Conservation (phyloP, 2,113 vertebrate genomes). For the Tupaia tana region DNA sequence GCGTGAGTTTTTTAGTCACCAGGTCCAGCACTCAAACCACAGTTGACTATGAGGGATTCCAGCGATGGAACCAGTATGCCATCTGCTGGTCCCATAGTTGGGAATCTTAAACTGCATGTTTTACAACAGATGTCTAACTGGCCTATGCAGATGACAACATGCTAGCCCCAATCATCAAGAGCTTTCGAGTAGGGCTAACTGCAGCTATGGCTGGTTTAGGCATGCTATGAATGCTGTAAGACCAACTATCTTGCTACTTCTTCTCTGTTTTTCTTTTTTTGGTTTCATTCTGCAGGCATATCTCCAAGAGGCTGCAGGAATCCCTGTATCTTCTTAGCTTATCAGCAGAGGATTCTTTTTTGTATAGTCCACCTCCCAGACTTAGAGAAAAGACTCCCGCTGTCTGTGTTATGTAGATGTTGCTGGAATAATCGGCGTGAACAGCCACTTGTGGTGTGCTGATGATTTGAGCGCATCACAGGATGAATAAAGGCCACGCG, state of each 20-base stretch:
- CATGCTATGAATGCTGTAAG: background rate
- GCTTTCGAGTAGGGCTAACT: too few species aligned
- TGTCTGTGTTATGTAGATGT: background rate
- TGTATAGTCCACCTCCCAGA: background rate
- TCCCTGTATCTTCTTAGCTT: too few species aligned
- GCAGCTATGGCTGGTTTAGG: background rate
- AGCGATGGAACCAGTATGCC: too few species aligned
- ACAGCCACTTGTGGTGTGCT: background rate
- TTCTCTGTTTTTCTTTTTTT: background rate
- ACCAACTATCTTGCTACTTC: background rate
- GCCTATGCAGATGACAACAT: background rate
- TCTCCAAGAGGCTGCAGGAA: background rate
- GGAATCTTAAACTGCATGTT: too few species aligned
- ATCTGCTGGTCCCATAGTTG: too few species aligned
- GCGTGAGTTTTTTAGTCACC: too few species aligned
- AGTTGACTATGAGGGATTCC: too few species aligned
- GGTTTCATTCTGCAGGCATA: background rate
- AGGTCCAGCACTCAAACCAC: too few species aligned
- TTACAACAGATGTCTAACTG: background rate
- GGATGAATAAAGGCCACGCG: rapidly evolving
- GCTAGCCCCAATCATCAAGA: background rate
- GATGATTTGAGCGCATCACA: background rate
- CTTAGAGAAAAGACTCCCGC: background rate
- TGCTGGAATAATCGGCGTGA: background rate
- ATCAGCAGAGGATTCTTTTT: background rate